Conservation (phyloP, 2,113 vertebrate genomes). For the Donacobius atricapilla region DNA sequence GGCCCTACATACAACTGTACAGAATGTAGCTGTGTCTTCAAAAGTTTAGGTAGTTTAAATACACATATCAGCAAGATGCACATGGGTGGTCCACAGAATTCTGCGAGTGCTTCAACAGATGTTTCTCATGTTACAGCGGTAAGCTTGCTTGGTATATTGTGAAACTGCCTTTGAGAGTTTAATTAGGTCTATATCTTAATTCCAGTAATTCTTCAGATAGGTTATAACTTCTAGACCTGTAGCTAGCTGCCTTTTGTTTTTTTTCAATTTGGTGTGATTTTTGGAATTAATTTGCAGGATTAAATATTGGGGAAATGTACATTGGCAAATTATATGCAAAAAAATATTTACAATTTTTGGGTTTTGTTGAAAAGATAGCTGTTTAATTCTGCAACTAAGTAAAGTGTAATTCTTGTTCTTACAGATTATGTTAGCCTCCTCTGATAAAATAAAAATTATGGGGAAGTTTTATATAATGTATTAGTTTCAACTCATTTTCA, state of each 20-base stretch:
- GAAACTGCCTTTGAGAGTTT: neutral
- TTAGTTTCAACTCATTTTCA: neutral
- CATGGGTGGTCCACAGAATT: slow-evolving; percentile 74
- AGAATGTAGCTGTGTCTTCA: slow-evolving; percentile 97
- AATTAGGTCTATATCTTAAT: neutral
- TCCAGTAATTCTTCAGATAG: neutral
- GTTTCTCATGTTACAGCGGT: slow-evolving; percentile 80
- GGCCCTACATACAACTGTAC: slow-evolving; percentile 90
- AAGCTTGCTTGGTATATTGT: slow-evolving; percentile 20
- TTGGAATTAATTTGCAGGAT: neutral
- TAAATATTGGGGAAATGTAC: neutral
- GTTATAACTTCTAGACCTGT: neutral
- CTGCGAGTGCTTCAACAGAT: slow-evolving; percentile 63
- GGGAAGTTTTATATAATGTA: neutral
- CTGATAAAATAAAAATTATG: neutral
- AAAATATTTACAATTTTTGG: neutral
- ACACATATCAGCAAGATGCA: slow-evolving; percentile 99
- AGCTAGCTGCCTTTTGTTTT: neutral
- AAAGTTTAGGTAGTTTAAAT: slow-evolving; percentile 95
- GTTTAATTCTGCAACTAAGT: neutral
- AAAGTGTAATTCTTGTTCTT: neutral
- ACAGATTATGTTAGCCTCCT: neutral
- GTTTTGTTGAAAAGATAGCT: neutral
- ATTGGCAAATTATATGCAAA: neutral
- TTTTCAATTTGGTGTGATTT: neutral